These are phyloP conservation scores for Camponotus vicinus DNA, from an alignment of 1,140 invertebrate species.

Conservation along the genomic window DNA sequence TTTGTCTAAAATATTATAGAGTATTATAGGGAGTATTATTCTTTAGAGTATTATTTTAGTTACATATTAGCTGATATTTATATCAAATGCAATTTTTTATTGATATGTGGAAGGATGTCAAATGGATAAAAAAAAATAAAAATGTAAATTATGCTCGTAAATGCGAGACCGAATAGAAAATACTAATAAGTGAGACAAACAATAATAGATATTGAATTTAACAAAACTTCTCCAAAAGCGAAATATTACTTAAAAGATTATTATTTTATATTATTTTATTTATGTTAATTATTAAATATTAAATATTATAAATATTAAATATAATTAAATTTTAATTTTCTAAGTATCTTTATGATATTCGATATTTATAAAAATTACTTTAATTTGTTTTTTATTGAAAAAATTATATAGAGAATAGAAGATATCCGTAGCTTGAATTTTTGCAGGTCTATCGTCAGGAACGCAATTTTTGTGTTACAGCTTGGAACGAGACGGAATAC, in stretches of 20 bases:
- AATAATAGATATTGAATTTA: neutral
- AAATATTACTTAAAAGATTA: neutral
- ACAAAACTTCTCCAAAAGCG: neutral
- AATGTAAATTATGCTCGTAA: neutral
- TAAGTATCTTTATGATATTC: too few species aligned
- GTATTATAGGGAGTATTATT: too few species aligned
- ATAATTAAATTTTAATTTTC: too few species aligned
- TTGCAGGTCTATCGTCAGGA: neutral
- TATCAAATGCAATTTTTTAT: neutral
- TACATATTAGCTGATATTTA: neutral
- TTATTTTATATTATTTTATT: neutral
- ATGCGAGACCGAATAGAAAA: neutral
- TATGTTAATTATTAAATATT: too few species aligned
- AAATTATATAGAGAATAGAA: neutral
- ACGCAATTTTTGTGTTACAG: constrained; percentile 86
- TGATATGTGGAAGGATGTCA: neutral
- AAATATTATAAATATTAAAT: too few species aligned
- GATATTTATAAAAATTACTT: neutral
- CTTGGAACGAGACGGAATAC: constrained; percentile 97
- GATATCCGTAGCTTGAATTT: neutral
- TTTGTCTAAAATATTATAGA: neutral
- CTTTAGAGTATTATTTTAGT: constrained; percentile 21
- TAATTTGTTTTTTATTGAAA: neutral
- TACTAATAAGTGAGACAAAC: too few species aligned
- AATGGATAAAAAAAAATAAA: neutral